phyloP scores from a whole-genome alignment of 1,140 invertebrate species.

The fruit fly (Drosophila melanogaster) region Release_6_plus_ISO1_MT NC_004354.4:6854501-6855000 shows the following conservation, averaged over 20 bases:
- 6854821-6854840: constrained; percentile 7
- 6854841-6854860: constrained; percentile 30
- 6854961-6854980: not conserved
- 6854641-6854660: constrained; percentile 1
- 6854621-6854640: constrained; percentile 3
- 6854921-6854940: not conserved
- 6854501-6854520: constrained; percentile 1
- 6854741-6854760: not conserved
- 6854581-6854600: constrained; percentile 23
- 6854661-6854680: not conserved
- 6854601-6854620: constrained; percentile 17
- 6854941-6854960: not conserved
- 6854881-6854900: constrained; percentile 46
- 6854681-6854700: too few species aligned
- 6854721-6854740: too few species aligned
- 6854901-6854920: constrained; percentile 39
- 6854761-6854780: not conserved
- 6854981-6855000: not conserved
- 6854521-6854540: constrained; percentile 40
- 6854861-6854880: constrained; percentile 32
- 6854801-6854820: not conserved
- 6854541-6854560: constrained; percentile 38
- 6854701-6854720: too few species aligned
- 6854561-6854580: constrained; percentile 1
- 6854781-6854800: not conserved